Evolutionary conservation across 2,888 invertebrate genomes (phyloP).

Genomic region (Mesochorus sp.): DNA sequence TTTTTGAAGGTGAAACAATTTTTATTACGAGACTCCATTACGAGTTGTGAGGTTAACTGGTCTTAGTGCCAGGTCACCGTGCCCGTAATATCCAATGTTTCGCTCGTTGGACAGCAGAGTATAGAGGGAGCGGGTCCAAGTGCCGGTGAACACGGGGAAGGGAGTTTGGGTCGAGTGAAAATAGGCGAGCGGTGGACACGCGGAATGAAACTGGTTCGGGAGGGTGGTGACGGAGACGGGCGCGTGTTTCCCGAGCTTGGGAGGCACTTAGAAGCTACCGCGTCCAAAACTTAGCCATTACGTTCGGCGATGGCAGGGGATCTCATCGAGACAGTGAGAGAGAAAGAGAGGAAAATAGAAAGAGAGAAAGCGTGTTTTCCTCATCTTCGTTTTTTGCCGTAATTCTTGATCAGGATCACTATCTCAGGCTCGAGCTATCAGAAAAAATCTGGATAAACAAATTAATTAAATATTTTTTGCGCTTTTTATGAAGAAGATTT

Average conservation of each 20-base stretch:
- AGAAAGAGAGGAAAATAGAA: conserved; percentile 30
- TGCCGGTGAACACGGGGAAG: conserved; percentile 21
- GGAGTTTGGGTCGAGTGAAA: conserved; percentile 37
- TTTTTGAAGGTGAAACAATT: neutral
- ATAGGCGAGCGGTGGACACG: conserved; percentile 58
- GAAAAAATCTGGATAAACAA: too few relatives aligned
- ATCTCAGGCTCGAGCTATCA: neutral
- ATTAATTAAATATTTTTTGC: neutral
- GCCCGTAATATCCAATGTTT: conserved; percentile 49
- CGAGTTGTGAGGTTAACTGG: conserved; percentile 33
- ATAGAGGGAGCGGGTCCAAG: conserved; percentile 6
- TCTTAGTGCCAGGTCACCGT: conserved; percentile 3
- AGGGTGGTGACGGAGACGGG: conserved; percentile 40
- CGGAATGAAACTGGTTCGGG: conserved; percentile 31
- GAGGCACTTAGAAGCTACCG: conserved; percentile 75
- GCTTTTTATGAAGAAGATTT: neutral
- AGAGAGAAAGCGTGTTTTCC: conserved; percentile 1
- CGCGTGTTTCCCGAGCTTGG: conserved; percentile 53
- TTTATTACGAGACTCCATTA: conserved; percentile 26
- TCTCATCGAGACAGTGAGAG: conserved; percentile 72
- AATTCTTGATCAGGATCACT: neutral
- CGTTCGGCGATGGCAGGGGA: conserved; percentile 73
- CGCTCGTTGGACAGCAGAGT: conserved; percentile 37
- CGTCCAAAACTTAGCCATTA: conserved; percentile 78
- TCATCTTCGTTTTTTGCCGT: neutral